A percentile compares a stretch with the other conserved stretches of the same genome.
Evolutionary conservation across 2,888 invertebrate genomes (phyloP).

Genomic region (Ypsolopha scabrella): DNA sequence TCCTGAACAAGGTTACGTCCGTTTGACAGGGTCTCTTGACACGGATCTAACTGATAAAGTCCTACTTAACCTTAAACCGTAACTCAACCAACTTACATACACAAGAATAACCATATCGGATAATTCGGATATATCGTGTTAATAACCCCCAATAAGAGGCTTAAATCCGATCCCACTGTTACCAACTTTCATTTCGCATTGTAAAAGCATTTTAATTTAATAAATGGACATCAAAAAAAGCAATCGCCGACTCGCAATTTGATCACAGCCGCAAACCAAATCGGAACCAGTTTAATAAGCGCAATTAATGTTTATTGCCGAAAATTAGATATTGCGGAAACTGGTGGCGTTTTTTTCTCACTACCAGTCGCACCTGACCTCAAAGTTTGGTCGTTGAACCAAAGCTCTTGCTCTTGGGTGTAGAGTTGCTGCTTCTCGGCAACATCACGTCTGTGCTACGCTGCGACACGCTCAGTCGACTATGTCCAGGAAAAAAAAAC

Average conservation of each 20-base stretch:
- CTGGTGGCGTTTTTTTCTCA: slow-evolving; percentile 29
- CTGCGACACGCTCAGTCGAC: slow-evolving; percentile 31
- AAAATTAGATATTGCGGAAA: slow-evolving; percentile 54
- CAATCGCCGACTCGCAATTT: slow-evolving; percentile 4
- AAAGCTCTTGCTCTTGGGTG: slow-evolving; percentile 16
- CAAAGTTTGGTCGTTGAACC: slow-evolving; percentile 46
- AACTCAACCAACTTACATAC: no score
- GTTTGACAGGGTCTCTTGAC: no score
- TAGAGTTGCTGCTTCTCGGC: slow-evolving; percentile 10
- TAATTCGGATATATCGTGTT: no score
- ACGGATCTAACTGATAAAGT: no score
- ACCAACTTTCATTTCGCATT: no score
- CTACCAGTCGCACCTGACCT: slow-evolving; percentile 38
- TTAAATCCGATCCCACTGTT: no score
- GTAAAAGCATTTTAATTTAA: background rate
- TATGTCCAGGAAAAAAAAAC: background rate
- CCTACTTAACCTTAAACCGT: no score
- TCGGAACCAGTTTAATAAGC: slow-evolving; percentile 29
- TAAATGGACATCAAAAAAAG: slow-evolving; percentile 6
- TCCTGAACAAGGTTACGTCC: no score
- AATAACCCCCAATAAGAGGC: no score
- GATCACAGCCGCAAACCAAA: slow-evolving; percentile 12
- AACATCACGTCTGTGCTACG: slow-evolving; percentile 43
- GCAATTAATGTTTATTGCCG: slow-evolving; percentile 49
- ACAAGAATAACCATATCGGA: no score